Evolutionary conservation across 2,797 vertebrate species (phyloP).

Genomic region (Periparus ater): DNA sequence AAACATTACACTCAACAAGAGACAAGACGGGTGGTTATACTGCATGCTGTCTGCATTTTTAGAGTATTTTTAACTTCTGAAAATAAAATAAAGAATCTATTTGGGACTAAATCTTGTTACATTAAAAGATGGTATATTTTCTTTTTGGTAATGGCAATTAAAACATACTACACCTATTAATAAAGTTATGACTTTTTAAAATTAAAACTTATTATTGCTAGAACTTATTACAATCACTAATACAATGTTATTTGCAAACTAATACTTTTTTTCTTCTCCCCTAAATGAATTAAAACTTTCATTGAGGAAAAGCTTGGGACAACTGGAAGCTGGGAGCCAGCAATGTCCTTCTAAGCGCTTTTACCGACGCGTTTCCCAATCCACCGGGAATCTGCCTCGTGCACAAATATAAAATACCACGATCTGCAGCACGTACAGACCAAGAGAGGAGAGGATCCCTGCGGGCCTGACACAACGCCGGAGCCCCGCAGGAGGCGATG

Average conservation of each 20-base stretch:
- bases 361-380: accelerated
- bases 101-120: not conserved
- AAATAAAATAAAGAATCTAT: accelerated
- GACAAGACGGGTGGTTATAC: accelerated
- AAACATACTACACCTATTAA: not conserved
- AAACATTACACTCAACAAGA: not conserved
- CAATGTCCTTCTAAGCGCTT: accelerated
- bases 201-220: not conserved
- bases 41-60: not conserved
- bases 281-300: no score
- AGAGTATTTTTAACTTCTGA: not conserved
- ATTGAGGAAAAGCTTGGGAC: not conserved
- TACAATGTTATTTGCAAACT: not conserved
- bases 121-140: accelerated
- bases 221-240: not conserved
- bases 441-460: not conserved
- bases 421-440: accelerated
- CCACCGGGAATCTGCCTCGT: accelerated
- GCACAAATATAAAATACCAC: accelerated
- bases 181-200: not conserved
- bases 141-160: not conserved
- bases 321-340: not conserved
- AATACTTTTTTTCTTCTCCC: accelerated
- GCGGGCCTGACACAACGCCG: not conserved
- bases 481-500: accelerated